These are phyloP conservation scores for Zoroaster sp. DNA, from an alignment of 53 echinoderm and acorn worm genomes.

Conservation along the genomic window DNA sequence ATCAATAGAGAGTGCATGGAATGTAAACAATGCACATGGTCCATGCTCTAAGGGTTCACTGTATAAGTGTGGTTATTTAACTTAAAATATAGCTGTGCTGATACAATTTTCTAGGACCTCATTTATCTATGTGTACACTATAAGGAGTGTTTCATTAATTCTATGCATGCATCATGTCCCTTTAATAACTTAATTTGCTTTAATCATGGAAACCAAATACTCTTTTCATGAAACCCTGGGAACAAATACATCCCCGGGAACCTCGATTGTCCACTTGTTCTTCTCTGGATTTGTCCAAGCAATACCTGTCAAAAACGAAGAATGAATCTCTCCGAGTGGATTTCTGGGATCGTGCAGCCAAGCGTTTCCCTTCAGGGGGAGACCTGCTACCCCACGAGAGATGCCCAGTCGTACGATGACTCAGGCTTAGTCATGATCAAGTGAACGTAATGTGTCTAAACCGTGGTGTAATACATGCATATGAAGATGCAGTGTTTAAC, in stretches of 20 bases:
- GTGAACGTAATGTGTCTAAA: background rate
- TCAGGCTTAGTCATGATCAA: conserved; percentile 33
- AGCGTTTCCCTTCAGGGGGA: background rate
- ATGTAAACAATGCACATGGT: too few species aligned
- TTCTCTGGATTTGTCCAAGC: background rate
- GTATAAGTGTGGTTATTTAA: too few species aligned
- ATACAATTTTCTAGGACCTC: too few species aligned
- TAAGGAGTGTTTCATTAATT: too few species aligned
- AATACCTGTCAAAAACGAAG: background rate
- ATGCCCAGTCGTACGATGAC: conserved; percentile 10
- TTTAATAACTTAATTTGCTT: background rate
- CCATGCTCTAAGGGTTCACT: too few species aligned
- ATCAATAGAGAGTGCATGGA: too few species aligned
- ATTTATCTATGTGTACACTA: too few species aligned
- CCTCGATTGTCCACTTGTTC: background rate
- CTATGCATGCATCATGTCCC: background rate
- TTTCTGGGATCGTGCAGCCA: conserved; percentile 6
- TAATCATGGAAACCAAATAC: background rate
- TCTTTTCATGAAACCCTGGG: background rate
- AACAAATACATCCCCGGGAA: background rate
- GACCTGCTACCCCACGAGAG: background rate
- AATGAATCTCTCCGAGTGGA: background rate
- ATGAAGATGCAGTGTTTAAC: too few species aligned
- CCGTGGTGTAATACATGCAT: background rate
- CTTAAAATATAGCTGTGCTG: too few species aligned